Evolutionary conservation across 2,113 vertebrate genomes (phyloP), one percentile per base, ranked within the genome.

Genomic region (Heptranchias perlo): DNA sequence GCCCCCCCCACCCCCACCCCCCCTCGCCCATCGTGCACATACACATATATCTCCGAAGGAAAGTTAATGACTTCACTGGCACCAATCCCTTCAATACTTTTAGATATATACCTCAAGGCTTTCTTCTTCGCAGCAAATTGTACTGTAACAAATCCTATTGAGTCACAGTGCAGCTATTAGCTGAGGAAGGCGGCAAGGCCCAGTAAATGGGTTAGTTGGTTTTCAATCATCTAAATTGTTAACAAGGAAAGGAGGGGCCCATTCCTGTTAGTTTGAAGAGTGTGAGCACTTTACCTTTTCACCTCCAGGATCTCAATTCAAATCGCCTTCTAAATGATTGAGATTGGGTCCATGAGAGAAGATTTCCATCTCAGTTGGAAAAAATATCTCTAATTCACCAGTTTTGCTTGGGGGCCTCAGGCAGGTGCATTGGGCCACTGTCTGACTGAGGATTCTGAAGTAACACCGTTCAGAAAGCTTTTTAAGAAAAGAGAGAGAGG

Each of bases 121-220:
- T 96, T 44, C 96, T 96, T 96, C 97, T 96, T 97, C 97, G 96
- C 96, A 96, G 97, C 96, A 97, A 96, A 97, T 96, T 96, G 96
- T 35, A 96, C 96, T 96, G 97, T 96, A 97, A 97, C 97, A 97
- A 97, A 97, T 97, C 97, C 97, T 96, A 96, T 97, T 97, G 97
- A 96, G 96, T 95, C 35, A 97, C 64, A 96, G 96, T 0, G 23
- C 96, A 54, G 96, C 4, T 47, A 97, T 97, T 97, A 35, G 35
- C 96, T 49, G 0, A 91, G 96, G 52, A 86, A 96, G 96, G 96
- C 96, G 97, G 96, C 96, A 96, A 96, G 67, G 96, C 89, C 95
- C 0, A 0, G 0, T 62, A 14, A 39, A n/a, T 62, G 35, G n/a
- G 18, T 62, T 18, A 62, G 58, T 39, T 62, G 35, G 5, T 92